A percentile compares a stretch with the other conserved stretches of the same genome.
Conservation (phyloP, 2,888 invertebrate genomes). For the Nasonovia ribisnigri region DNA sequence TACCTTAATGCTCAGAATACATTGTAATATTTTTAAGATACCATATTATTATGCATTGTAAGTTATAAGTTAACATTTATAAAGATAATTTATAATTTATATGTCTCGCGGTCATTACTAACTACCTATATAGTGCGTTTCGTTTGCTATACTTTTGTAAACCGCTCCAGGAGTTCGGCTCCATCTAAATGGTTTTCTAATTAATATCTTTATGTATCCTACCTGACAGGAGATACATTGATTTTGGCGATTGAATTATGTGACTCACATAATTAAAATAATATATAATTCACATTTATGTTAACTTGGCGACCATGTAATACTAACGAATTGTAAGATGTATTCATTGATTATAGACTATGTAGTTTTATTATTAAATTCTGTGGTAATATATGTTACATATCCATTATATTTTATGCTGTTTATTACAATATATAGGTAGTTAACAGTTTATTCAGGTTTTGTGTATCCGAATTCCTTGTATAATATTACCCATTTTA, state of each 20-base stretch:
- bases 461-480: neutral
- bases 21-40: neutral
- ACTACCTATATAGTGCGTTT: neutral
- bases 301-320: constrained; percentile 56
- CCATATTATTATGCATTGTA: neutral
- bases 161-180: neutral
- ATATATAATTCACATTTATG: constrained; percentile 27
- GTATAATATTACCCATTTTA: neutral
- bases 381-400: neutral
- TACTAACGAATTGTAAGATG: constrained; percentile 35
- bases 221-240: neutral
- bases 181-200: neutral
- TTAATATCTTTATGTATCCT: neutral
- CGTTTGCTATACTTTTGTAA: neutral
- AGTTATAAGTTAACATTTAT: neutral
- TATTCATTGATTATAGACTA: constrained; percentile 4
- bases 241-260: constrained; percentile 27
- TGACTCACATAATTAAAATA: constrained; percentile 8
- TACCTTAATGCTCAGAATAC: neutral
- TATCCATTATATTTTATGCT: neutral
- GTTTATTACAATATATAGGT: neutral
- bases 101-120: neutral
- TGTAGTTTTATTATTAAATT: neutral
- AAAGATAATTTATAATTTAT: neutral
- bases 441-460: neutral